A percentile compares a stretch with the other conserved stretches of the same genome.
Conservation (phyloP, 2,888 invertebrate species). For the Pyrochroa serraticornis region DNA sequence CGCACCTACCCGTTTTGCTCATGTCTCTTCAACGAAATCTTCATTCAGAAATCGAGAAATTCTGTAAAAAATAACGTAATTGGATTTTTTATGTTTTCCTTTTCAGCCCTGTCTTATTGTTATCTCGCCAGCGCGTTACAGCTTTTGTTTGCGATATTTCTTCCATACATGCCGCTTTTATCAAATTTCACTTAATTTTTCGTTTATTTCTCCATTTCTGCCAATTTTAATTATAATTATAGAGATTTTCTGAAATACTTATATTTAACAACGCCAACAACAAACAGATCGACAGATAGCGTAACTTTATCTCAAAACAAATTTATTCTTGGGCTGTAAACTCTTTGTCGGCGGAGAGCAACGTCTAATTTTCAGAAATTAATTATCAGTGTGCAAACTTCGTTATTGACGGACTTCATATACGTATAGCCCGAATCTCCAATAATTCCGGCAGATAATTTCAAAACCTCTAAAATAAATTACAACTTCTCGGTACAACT, state of each 20-base stretch:
- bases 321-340: conserved; percentile 20
- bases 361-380: conserved; percentile 18
- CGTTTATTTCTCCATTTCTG: too few relatives aligned
- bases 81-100: conserved; percentile 22
- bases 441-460: too few relatives aligned
- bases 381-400: not conserved
- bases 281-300: conserved; percentile 3
- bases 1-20: conserved; percentile 24
- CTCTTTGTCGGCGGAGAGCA: conserved; percentile 13
- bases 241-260: too few relatives aligned
- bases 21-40: conserved; percentile 21
- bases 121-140: conserved; percentile 15
- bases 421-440: too few relatives aligned
- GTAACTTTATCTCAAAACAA: conserved; percentile 25
- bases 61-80: conserved; percentile 28
- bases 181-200: too few relatives aligned
- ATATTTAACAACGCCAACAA: too few relatives aligned
- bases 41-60: conserved; percentile 23
- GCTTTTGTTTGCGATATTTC: conserved; percentile 4
- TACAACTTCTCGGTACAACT: too few relatives aligned
- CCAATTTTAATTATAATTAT: too few relatives aligned
- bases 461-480: too few relatives aligned
- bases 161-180: conserved; percentile 9
- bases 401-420: too few relatives aligned
- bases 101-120: conserved; percentile 23